Evolutionary conservation across 2,888 invertebrate genomes (phyloP).

Genomic region (Ashinkailepas kermadecensis): DNA sequence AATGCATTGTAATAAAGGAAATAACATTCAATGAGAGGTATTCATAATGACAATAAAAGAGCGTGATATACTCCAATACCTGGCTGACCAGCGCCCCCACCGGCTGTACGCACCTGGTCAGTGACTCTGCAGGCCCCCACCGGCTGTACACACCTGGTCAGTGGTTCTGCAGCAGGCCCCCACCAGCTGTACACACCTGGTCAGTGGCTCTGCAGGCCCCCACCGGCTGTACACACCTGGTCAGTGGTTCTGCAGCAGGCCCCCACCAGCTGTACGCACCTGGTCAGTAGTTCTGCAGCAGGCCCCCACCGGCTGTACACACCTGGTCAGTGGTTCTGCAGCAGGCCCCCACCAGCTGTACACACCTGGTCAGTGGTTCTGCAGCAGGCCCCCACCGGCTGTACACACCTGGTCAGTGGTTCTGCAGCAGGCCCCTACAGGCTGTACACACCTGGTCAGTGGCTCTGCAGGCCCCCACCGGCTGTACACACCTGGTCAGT

Average conservation of each 20-base stretch:
- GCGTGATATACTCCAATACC: too few relatives aligned
- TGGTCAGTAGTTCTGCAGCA: not conserved
- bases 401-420: constrained; percentile 39
- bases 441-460: too few relatives aligned
- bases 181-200: not conserved
- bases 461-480: too few relatives aligned
- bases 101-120: too few relatives aligned
- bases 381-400: constrained; percentile 84
- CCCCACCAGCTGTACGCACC: not conserved
- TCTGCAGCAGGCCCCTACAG: too few relatives aligned
- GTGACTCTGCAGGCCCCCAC: too few relatives aligned
- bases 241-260: not conserved
- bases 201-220: not conserved
- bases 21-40: too few relatives aligned
- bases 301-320: not conserved
- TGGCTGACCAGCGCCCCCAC: too few relatives aligned
- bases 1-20: too few relatives aligned
- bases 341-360: not conserved
- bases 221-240: not conserved
- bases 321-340: not conserved
- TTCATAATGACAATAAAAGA: too few relatives aligned
- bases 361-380: constrained; percentile 78
- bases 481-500: not conserved
- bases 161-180: too few relatives aligned
- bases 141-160: too few relatives aligned